Conservation (phyloP, 2,797 vertebrate genomes). For the Merluccius polli region DNA sequence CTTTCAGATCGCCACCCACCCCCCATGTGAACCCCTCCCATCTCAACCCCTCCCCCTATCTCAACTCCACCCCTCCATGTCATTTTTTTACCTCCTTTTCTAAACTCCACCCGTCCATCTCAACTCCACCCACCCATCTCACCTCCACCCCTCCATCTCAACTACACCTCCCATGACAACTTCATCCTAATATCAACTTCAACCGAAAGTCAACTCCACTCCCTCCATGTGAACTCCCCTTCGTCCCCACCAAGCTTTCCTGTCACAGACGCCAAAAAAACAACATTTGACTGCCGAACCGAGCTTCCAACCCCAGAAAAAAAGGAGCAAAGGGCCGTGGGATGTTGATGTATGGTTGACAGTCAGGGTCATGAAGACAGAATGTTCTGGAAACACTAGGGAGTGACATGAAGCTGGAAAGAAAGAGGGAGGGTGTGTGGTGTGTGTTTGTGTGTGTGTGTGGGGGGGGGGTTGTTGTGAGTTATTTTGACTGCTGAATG, state of each 20-base stretch:
- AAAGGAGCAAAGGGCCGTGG: not conserved
- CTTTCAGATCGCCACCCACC: slow-evolving; percentile 12
- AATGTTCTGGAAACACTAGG: not conserved
- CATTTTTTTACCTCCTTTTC: no score
- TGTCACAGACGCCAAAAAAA: not conserved
- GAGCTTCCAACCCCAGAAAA: not conserved
- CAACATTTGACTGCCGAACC: not conserved
- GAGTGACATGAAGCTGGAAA: not conserved
- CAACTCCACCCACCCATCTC: not conserved
- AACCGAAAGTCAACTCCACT: not conserved
- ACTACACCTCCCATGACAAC: no score
- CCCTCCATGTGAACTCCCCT: not conserved
- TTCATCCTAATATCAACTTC: no score
- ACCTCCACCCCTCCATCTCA: not conserved
- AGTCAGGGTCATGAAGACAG: slow-evolving; percentile 1
- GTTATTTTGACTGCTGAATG: slow-evolving; percentile 8
- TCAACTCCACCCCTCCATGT: not conserved
- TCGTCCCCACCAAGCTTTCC: not conserved
- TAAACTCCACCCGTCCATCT: not conserved
- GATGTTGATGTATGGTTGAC: slow-evolving; percentile 24
- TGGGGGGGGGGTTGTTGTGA: slow-evolving; percentile 17
- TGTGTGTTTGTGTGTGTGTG: not conserved
- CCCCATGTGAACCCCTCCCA: slow-evolving; percentile 4
- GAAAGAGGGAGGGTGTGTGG: not conserved
- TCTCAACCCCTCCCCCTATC: not conserved